Evolutionary conservation across 2,113 vertebrate species (phyloP), one percentile per base, ranked within the genome.

Genomic region (Cyphomyrus plagiostoma): DNA sequence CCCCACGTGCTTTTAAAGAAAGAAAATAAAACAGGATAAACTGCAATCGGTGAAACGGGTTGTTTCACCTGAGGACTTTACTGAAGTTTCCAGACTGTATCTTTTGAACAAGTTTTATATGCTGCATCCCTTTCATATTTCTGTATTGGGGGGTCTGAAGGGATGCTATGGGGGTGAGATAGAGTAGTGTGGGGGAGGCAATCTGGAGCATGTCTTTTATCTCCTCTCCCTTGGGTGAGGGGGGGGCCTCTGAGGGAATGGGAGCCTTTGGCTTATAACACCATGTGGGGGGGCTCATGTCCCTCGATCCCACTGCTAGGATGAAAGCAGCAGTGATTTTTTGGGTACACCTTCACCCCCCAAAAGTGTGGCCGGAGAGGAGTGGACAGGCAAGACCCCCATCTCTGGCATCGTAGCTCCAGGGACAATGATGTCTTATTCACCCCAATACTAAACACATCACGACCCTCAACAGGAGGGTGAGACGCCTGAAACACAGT

Each of bases 161-260:
- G 7, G 50, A 52, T 23, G 62, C 13, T 52, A 53, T 26, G 42
- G 74, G 53, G 39, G 53, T 77, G 89, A 70, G 50, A 26, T 26
- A 30, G 84, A 62, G 50, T 56, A 21, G 82, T 23, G 83, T n/a
- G 46, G 50, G 91, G 91, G 94, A 92, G 92, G 90, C 93, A 92
- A 93, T 93, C 90, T 92, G 88, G 92, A 93, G 92, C 91, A 88
- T 89, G 92, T 93, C 94, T 96, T 96, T 95, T 93, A 96, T 96
- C 94, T 95, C 91, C 89, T 92, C 92, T 96, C 95, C 95, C 95
- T 94, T 94, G 95, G 95, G 95, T 95, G 92, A 92, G 91, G 91
- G 88, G 89, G 92, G 91, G 89, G 93, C 2, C 49, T 49, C 49
- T 93, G 94, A 95, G 95, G 95, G 95, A 90, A 92, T 49, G 91